Evolutionary conservation across 2,797 vertebrate species (phyloP), one percentile per base, ranked within the genome.

Genomic region (Sylvilagus floridanus): DNA sequence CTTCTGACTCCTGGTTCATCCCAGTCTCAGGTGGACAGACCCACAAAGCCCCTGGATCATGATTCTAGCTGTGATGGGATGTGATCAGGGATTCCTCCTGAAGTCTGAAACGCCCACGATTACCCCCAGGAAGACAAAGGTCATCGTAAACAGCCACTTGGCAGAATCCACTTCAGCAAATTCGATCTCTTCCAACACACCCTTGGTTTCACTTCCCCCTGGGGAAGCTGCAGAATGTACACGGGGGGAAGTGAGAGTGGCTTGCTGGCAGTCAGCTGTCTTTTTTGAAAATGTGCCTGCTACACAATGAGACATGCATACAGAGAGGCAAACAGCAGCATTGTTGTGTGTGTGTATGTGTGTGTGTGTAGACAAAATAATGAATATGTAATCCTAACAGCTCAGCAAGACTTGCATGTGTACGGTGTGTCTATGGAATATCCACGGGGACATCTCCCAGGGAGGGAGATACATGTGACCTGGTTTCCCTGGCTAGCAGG

Each of bases 161-260:
- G 85, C 92, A 97, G 60, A 95, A 95, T 93, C 60, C 54, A 96
- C 91, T 96, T 96, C 93, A 92, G 94, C 87, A 97, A 97, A 79
- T 19, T 94, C 84, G 94, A 50, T 79, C 83, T 94, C 77, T 94
- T 81, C 82, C 78, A 96, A 95, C 42, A 22, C 92, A 91, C 88
- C 57, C 84, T 0, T 42, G 86, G 75, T 97, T 97, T 97, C 92
- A 22, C 86, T 98, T 98, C 96, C 84, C 79, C 77, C 0, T 42
- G 83, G 97, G 83, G 69, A 81, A 83, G 89, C 90, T 97, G 88
- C 96, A 96, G 97, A 97, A 98, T 62, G 63, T 90, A 96, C 93
- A 90, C 4, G 95, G 93, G 91, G 94, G 96, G 94, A 97, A 97
- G 92, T 96, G 94, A 97, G 91, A 98, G 95, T n/a, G 42, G 90